Conservation (phyloP, 2,113 vertebrate genomes). For the Trichechus manatus region DNA sequence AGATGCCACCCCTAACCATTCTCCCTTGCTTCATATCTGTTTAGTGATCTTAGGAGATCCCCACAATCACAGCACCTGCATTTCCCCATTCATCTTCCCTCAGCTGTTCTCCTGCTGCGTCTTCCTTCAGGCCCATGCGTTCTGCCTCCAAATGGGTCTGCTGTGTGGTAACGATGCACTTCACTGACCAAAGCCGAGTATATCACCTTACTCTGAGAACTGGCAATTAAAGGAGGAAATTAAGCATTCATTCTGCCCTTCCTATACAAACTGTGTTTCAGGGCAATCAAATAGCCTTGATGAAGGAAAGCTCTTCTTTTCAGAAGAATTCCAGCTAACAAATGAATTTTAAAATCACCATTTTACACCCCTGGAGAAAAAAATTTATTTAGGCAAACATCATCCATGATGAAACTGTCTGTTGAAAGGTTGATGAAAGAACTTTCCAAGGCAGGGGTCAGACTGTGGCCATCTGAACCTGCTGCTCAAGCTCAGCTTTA, state of each 20-base stretch:
- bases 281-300: not conserved
- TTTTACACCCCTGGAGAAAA: slow-evolving; percentile 41
- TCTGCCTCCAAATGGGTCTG: not conserved
- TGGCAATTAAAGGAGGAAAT: not conserved
- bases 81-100: not conserved
- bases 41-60: not conserved
- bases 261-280: not conserved
- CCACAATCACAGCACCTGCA: not conserved
- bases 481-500: not conserved
- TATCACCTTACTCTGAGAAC: not conserved
- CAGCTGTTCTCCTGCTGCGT: too few species aligned
- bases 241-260: not conserved
- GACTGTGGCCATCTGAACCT: not conserved
- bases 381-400: not conserved
- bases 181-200: not conserved
- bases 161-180: not conserved
- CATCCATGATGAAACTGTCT: not conserved
- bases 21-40: not conserved
- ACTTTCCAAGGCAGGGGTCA: not conserved
- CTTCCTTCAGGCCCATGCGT: not conserved
- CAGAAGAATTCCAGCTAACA: not conserved
- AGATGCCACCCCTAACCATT: too few species aligned
- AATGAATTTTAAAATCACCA: slow-evolving; percentile 13
- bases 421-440: not conserved
- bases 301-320: not conserved